Evolutionary conservation across 2,888 invertebrate genomes (phyloP).

Genomic region (Vanessa cardui): DNA sequence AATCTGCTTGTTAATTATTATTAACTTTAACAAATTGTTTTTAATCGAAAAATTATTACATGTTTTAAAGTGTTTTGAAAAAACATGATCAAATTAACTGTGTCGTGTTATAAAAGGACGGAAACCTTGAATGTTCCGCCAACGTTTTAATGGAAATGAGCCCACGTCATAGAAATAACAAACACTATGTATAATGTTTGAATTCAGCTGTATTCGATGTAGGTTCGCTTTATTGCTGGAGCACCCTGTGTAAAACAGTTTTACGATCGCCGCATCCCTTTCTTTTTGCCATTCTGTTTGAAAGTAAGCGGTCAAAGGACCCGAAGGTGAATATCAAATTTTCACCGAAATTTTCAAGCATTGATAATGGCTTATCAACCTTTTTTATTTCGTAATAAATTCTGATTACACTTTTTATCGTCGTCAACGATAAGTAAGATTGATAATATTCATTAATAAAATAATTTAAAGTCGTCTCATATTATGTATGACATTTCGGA

Average conservation of each 20-base stretch:
- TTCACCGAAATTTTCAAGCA: constrained; percentile 21
- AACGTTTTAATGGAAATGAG: constrained; percentile 40
- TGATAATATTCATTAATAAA: not conserved
- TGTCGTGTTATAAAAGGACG: not conserved
- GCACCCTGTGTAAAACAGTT: constrained; percentile 66
- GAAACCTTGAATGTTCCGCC: constrained; percentile 22
- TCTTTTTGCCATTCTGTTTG: constrained; percentile 62
- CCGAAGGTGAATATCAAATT: constrained; percentile 28
- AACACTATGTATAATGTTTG: constrained; percentile 57
- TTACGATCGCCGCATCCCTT: constrained; percentile 70
- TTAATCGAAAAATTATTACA: too few species aligned
- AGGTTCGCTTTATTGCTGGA: constrained; percentile 65
- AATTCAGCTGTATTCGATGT: constrained; percentile 46
- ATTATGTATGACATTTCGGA: too few species aligned
- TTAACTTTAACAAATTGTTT: too few species aligned
- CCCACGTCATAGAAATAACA: constrained; percentile 41
- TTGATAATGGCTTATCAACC: constrained; percentile 45
- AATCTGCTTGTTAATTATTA: too few species aligned
- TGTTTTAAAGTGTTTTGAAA: not conserved
- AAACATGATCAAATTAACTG: not conserved
- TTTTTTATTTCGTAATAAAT: constrained; percentile 27
- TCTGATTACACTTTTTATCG: not conserved
- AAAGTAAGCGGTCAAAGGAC: constrained; percentile 51
- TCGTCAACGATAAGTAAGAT: constrained; percentile 2
- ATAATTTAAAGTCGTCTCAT: too few species aligned